These are phyloP conservation scores for Cyanoliseus patagonus DNA, from an alignment of 2,113 vertebrate species.

Conservation along the genomic window DNA sequence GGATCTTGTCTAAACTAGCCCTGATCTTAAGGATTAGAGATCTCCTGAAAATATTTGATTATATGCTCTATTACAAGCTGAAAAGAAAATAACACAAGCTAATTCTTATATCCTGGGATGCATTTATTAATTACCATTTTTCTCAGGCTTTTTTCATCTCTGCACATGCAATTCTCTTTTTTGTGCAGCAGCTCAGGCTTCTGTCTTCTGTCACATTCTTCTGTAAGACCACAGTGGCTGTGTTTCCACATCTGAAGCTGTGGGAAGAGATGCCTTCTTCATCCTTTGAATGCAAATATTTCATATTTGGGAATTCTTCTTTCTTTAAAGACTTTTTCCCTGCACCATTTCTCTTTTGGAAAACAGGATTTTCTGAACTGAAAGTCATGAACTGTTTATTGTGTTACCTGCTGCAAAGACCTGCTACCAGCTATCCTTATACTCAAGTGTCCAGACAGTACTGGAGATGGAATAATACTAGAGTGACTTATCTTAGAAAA, in stretches of 20 bases:
- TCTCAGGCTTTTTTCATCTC: background rate
- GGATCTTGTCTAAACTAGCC: background rate
- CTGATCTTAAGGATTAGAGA: background rate
- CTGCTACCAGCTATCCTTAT: background rate
- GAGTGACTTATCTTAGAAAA: background rate
- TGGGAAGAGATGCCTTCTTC: background rate
- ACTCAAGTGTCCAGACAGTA: background rate
- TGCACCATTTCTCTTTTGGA: background rate
- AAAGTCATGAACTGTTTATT: background rate
- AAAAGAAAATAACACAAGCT: background rate
- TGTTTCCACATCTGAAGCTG: background rate
- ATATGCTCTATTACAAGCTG: background rate
- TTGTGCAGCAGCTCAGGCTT: background rate
- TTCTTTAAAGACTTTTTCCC: background rate
- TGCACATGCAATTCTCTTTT: background rate
- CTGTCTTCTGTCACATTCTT: background rate
- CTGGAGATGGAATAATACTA: background rate
- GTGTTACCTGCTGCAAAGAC: background rate
- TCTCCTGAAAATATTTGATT: background rate
- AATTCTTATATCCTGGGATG: background rate
- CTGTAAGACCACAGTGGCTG: background rate
- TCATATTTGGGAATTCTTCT: background rate
- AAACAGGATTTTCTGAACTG: background rate
- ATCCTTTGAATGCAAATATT: background rate
- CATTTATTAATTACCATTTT: background rate